These are phyloP conservation scores for Forbesichthys papilliferus DNA, from an alignment of 2,113 vertebrate species.

Conservation along the genomic window DNA sequence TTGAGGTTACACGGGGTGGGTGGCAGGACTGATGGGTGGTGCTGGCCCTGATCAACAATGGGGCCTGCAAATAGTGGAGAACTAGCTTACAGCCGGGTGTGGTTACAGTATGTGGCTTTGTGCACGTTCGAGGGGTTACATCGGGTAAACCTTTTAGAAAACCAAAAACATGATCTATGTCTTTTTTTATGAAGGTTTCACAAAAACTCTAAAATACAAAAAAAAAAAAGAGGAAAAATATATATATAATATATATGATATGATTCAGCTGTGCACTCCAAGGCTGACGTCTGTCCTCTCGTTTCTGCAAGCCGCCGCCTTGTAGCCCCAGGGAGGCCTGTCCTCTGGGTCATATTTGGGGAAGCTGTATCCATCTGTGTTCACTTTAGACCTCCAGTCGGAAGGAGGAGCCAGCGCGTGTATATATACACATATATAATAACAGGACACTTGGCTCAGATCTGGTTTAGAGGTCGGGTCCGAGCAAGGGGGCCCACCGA, in stretches of 20 bases:
- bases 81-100: conserved; percentile 34
- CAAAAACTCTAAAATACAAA: conserved; percentile 49
- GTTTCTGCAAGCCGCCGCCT: conserved; percentile 20
- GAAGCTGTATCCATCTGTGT: conserved; percentile 48
- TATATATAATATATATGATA: not conserved
- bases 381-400: conserved; percentile 31
- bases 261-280: conserved; percentile 59
- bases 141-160: conserved; percentile 74
- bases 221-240: not conserved
- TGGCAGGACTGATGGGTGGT: conserved; percentile 45
- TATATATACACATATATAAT: conserved; percentile 5
- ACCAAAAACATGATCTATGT: conserved; percentile 66
- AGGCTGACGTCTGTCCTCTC: conserved; percentile 57
- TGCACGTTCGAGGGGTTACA: conserved; percentile 74
- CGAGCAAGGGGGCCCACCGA: conserved; percentile 25
- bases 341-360: conserved; percentile 23
- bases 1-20: conserved; percentile 32
- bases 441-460: conserved; percentile 38
- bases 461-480: conserved; percentile 33
- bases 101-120: conserved; percentile 61
- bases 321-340: conserved; percentile 18
- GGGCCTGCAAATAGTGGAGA: conserved; percentile 34
- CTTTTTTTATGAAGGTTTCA: conserved; percentile 49
- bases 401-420: conserved; percentile 24
- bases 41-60: conserved; percentile 42